Conservation (phyloP, 2,113 vertebrate genomes). For the Malurus alboscapulatus region DNA sequence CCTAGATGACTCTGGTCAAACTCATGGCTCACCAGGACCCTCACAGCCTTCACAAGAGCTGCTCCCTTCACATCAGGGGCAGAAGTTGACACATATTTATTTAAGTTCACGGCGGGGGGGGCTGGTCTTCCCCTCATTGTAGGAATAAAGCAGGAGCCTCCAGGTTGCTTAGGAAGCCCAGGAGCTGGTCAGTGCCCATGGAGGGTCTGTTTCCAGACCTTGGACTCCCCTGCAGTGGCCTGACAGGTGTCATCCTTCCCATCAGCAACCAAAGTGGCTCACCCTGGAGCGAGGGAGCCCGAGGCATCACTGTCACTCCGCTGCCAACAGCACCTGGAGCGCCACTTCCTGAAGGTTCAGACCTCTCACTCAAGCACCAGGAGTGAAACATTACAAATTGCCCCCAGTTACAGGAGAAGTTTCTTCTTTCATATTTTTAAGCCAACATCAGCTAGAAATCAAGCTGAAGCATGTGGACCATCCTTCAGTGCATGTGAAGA, state of each 20-base stretch:
- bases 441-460: neutral
- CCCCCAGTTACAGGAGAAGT: neutral
- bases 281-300: neutral
- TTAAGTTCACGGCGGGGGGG: neutral
- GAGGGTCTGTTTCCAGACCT: neutral
- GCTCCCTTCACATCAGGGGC: neutral
- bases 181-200: neutral
- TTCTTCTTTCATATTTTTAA: neutral
- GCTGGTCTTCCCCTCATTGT: neutral
- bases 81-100: neutral
- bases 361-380: neutral
- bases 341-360: neutral
- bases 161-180: neutral
- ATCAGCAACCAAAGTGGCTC: neutral
- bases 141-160: neutral
- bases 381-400: neutral
- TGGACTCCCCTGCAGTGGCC: neutral
- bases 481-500: neutral
- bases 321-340: neutral
- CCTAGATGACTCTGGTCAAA: neutral
- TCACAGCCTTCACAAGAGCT: neutral
- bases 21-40: neutral
- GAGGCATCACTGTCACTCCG: neutral
- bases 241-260: neutral
- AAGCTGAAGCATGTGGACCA: fast-evolving